These are phyloP conservation scores for Pogonus chalceus DNA, from an alignment of 1,140 invertebrate species.

Conservation along the genomic window DNA sequence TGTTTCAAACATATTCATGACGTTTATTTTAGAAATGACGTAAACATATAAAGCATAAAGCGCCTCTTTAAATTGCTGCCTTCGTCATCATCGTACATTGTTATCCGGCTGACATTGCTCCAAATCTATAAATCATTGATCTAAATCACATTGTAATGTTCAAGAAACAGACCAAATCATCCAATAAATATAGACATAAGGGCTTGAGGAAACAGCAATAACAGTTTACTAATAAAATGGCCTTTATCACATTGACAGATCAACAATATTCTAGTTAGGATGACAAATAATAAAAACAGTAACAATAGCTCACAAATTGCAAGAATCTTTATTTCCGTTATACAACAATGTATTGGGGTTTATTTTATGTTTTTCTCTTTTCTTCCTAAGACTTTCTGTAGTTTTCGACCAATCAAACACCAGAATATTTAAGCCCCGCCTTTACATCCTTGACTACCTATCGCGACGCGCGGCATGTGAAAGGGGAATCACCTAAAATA, in stretches of 20 bases:
- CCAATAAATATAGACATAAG: no score
- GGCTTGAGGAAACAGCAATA: no score
- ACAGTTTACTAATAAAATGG: background rate
- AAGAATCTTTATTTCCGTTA: background rate
- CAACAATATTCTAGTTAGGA: background rate
- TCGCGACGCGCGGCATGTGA: background rate
- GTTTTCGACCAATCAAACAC: background rate
- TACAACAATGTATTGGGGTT: background rate
- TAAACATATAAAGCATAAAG: background rate
- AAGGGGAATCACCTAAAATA: conserved; percentile 6
- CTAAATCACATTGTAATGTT: background rate
- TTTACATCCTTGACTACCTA: background rate
- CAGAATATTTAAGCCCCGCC: background rate
- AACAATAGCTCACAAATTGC: background rate
- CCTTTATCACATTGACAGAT: background rate
- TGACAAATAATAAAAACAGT: background rate
- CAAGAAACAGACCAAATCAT: no score
- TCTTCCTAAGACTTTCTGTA: background rate
- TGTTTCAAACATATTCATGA: no score
- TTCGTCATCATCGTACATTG: background rate
- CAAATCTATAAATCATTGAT: background rate
- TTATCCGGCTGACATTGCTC: background rate
- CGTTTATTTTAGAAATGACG: no score
- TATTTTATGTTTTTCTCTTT: no score
- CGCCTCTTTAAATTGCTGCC: background rate